Evolutionary conservation across 1,140 invertebrate genomes (phyloP), one percentile per base, ranked within the genome.

Genomic region (Periplaneta americana): DNA sequence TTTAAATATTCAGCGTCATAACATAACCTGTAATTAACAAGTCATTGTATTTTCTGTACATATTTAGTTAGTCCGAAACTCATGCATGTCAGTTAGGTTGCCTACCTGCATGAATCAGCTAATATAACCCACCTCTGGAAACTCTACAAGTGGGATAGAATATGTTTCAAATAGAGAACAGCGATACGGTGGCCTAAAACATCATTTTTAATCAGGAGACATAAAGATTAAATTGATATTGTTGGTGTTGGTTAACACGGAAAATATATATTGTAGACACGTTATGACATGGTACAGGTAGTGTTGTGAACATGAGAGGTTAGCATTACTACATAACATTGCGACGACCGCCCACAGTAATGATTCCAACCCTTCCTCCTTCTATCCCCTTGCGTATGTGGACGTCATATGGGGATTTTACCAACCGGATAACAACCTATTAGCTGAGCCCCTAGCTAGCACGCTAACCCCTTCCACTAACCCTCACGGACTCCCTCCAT

Each of bases 371-470:
- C 48, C 48, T 39, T 39, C 37, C 37, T 17, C 37, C 1, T 66
- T 66, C 48, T 18, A 48, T 48, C 13, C 75, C 32, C 75, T 33
- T 11, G 33, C 10, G 33, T 35, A 33, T 35, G 75, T 35, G 34
- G 75, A 35, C 32, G 75, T 35, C 17, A 35, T 35, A 48, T 36
- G 34, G 79, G 35, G 48, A 33, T 66, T 48, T 74, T 37, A 80
- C 79, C 57, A 48, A 80, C 79, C 79, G 32, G 35, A 37, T 80
- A 80, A 80, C 79, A 80, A 34, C 37, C 79, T 66, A 80, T 80
- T 80, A 80, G 79, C 37, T 22, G 75, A 76, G 75, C 34, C 75
- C 32, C 75, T 33, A 35, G 10, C 32, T 35, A 35, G 33, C 75
- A 76, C 75, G 75, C n/a, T n/a, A 33, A 18, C 32, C 33, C 34